phyloP scores from a whole-genome alignment of 2,888 invertebrate species.

The Mermis nigrescens region DNA sequence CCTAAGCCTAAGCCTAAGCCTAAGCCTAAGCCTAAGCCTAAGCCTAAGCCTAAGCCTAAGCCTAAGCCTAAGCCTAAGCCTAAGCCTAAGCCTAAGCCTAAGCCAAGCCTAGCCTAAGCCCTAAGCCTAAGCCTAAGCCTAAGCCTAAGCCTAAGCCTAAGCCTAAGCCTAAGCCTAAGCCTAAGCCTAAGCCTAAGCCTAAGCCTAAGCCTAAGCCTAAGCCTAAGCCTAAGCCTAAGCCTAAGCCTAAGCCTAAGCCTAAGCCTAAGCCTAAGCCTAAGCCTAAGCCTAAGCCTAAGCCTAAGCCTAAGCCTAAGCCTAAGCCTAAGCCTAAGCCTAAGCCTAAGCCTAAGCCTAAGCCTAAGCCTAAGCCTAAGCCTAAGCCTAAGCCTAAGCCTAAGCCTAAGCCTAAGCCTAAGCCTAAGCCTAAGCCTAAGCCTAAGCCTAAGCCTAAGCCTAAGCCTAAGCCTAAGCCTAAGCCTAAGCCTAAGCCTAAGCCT shows the following conservation, averaged over 20 bases:
- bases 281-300: conserved; percentile 3
- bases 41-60: background rate
- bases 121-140: background rate
- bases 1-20: background rate
- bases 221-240: conserved; percentile 4
- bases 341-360: conserved; percentile 1
- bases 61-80: background rate
- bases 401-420: conserved; percentile 1
- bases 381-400: conserved; percentile 1
- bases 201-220: conserved; percentile 3
- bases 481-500: background rate
- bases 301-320: conserved; percentile 1
- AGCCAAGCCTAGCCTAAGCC: background rate
- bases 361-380: conserved; percentile 5
- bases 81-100: conserved; percentile 5
- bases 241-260: conserved; percentile 5
- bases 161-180: conserved; percentile 1
- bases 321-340: conserved; percentile 5
- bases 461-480: background rate
- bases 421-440: conserved; percentile 3
- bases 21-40: background rate
- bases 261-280: conserved; percentile 5
- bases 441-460: background rate
- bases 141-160: background rate
- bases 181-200: conserved; percentile 5